Evolutionary conservation across 2,113 vertebrate genomes (phyloP).

Genomic region (Tyrannus savana): DNA sequence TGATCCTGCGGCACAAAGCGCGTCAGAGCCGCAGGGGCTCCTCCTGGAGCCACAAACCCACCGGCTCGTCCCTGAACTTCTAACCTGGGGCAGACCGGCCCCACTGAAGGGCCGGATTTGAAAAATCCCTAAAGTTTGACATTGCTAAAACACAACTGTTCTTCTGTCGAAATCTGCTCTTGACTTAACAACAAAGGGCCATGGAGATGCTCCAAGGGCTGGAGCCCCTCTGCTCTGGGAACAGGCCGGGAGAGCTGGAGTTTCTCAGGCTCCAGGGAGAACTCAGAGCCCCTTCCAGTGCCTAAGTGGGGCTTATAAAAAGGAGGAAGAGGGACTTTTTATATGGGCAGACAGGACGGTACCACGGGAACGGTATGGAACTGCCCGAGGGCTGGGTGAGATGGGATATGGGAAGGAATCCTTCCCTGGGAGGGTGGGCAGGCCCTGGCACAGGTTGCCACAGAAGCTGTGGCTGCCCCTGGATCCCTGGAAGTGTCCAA

Average conservation of each 20-base stretch:
- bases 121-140: neutral
- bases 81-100: neutral
- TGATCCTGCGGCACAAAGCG: slow-evolving; percentile 79
- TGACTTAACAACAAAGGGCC: neutral
- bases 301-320: neutral
- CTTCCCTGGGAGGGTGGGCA: neutral
- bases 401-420: neutral
- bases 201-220: neutral
- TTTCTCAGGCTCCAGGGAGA: neutral
- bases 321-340: neutral
- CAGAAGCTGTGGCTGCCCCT: neutral
- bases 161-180: neutral
- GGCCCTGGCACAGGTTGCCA: neutral
- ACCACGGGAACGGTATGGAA: neutral
- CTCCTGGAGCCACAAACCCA: neutral
- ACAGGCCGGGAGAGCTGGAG: neutral
- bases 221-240: neutral
- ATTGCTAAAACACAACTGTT: neutral
- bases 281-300: neutral
- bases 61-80: neutral
- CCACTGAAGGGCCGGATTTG: neutral
- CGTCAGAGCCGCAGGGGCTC: rapidly evolving
- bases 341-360: neutral
- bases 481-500: neutral
- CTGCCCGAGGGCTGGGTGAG: neutral